Conservation (phyloP, 2,797 vertebrate species). For the Mastacembelus armatus region DNA sequence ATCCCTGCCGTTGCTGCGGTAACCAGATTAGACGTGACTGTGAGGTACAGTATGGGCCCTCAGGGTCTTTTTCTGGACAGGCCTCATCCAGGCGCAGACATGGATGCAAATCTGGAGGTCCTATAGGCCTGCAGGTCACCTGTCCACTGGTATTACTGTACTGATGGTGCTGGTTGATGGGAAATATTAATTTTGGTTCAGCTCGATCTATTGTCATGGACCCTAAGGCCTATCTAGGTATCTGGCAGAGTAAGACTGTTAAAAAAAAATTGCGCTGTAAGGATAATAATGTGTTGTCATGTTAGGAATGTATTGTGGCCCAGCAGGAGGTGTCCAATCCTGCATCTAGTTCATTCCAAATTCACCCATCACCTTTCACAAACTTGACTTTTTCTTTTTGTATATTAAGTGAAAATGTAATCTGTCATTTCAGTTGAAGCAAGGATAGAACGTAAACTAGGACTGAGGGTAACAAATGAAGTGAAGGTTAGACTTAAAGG, state of each 20-base stretch:
- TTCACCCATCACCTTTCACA: neutral
- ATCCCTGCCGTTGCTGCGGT: slow-evolving; percentile 77
- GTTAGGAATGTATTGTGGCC: too few relatives aligned
- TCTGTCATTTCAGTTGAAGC: neutral
- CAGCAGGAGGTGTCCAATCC: neutral
- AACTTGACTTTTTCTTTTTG: neutral
- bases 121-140: slow-evolving; percentile 67
- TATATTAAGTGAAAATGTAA: too few relatives aligned
- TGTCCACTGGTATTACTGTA: slow-evolving; percentile 73
- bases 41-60: slow-evolving; percentile 65
- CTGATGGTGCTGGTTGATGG: slow-evolving; percentile 51
- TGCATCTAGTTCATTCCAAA: neutral
- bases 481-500: too few relatives aligned
- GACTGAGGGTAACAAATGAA: too few relatives aligned
- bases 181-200: slow-evolving; percentile 52
- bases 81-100: slow-evolving; percentile 49
- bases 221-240: slow-evolving; percentile 15
- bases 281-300: slow-evolving; percentile 7
- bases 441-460: too few relatives aligned
- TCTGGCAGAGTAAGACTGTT: neutral
- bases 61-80: slow-evolving; percentile 71
- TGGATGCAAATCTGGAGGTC: slow-evolving; percentile 54
- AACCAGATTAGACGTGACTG: slow-evolving; percentile 80
- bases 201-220: slow-evolving; percentile 33
- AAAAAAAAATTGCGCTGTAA: neutral